Percentiles rank a stretch among this genome's conserved stretches.
These are phyloP conservation scores for Sebastes aleutianus DNA, from an alignment of 2,797 vertebrate species.

Conservation along the genomic window DNA sequence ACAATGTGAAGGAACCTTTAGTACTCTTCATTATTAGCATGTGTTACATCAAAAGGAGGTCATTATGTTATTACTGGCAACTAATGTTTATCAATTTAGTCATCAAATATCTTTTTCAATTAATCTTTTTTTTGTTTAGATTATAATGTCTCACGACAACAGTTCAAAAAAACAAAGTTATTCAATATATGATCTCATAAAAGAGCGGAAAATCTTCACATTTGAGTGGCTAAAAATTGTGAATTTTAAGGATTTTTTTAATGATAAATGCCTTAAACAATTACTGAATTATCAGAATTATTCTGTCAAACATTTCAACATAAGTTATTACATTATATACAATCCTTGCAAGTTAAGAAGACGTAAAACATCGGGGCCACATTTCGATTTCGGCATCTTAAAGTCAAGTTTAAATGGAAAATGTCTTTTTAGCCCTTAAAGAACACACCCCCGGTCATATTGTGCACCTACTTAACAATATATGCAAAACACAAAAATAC, in stretches of 20 bases:
- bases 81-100: background rate
- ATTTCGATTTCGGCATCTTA: background rate
- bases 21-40: background rate
- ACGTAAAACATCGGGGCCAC: background rate
- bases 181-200: background rate
- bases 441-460: no score
- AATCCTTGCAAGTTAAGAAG: background rate
- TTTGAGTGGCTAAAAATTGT: background rate
- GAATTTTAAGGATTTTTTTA: background rate
- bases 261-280: background rate
- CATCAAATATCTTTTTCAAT: background rate
- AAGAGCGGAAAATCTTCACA: no score
- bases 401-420: no score
- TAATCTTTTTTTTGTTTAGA: background rate
- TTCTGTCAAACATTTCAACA: background rate
- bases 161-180: background rate
- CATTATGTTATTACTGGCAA: background rate
- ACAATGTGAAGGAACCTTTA: background rate
- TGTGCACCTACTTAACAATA: no score
- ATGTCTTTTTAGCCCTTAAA: no score
- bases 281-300: background rate
- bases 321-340: background rate
- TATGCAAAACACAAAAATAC: no score
- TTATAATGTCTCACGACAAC: background rate
- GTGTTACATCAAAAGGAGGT: background rate